Evolutionary conservation across 2,113 vertebrate species (phyloP), one percentile per base, ranked within the genome.

Genomic region (Aptenodytes patagonicus): DNA sequence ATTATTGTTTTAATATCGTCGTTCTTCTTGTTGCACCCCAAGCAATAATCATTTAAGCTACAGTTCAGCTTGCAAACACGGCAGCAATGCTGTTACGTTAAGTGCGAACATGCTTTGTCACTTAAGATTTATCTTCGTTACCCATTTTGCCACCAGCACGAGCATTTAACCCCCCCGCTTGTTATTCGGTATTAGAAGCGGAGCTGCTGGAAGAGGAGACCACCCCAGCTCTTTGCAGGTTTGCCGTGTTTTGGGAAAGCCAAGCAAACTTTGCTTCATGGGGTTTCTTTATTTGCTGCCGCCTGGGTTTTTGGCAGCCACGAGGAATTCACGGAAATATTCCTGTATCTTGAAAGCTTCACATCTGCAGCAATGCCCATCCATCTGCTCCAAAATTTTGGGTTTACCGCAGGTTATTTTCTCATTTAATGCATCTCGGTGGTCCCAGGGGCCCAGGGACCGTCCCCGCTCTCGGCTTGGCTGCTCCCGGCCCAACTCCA

Each of bases 391-490:
- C 66, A 17, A 72, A 51, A 83, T 31, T 62, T 87, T 8, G 4
- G 11, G 14, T 57, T 81, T 20, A 11, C 54, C 72, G 70, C 75
- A 76, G 51, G 71, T 75, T 76, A 11, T n/a, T 60, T 82, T 61
- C 79, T 51, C 42, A n/a, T 83, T 60, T 71, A 60, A 58, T 68
- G 7, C 11, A 32, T 42, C 81, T 58, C 24, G 32, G 47, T 49
- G n/a, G 66, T 31, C 78, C 36, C 69, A 29, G 72, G 40, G 66
- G 32, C 62, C 22, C 77, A 42, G 64, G 73, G 64, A 68, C 47
- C 0, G 0, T 68, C 49, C 49, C 36, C 7, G 9, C n/a, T 65
- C 70, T 64, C 31, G 49, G 18, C 49, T 61, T n/a, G 21, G 28
- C 26, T 68, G 21, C 32, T 84, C 32, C 44, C 13, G 66, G 13